Percentiles rank a stretch among this genome's conserved stretches.
phyloP scores from a whole-genome alignment of 2,113 vertebrate genomes.

The Suncus etruscus region DNA sequence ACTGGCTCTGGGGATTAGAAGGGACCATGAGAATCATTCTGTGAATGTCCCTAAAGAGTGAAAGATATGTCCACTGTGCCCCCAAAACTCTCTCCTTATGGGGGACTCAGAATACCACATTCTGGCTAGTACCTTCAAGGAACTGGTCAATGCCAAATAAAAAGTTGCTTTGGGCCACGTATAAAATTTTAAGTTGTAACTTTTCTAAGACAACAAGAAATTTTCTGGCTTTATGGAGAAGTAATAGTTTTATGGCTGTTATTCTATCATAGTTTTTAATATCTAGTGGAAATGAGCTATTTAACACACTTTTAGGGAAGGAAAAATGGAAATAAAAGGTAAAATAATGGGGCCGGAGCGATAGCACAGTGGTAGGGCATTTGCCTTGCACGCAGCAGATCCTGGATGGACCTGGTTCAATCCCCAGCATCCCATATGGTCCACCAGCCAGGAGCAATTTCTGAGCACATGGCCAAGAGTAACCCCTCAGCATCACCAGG shows the following conservation, averaged over 20 bases:
- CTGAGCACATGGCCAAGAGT: too few species aligned
- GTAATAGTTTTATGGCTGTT: neutral
- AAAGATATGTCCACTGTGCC: too few species aligned
- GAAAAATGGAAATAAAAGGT: neutral
- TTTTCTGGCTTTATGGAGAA: conserved; percentile 23
- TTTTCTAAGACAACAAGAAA: conserved; percentile 1
- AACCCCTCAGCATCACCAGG: too few species aligned
- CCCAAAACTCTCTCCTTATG: too few species aligned
- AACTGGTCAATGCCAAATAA: neutral
- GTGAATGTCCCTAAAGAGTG: too few species aligned
- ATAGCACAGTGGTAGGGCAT: too few species aligned
- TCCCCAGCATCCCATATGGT: too few species aligned
- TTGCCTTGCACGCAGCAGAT: too few species aligned
- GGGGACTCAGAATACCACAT: neutral
- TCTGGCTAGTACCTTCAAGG: neutral
- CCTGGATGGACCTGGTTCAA: too few species aligned
- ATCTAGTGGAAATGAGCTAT: neutral
- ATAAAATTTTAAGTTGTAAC: neutral
- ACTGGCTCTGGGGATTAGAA: neutral
- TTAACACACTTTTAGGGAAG: conserved; percentile 32
- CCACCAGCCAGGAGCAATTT: too few species aligned
- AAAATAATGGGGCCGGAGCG: too few species aligned
- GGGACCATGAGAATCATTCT: neutral
- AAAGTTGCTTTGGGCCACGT: neutral
- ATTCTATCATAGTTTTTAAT: neutral